Evolutionary conservation across 1,140 invertebrate species (phyloP).

Genomic region (Diabrotica undecimpunctata): DNA sequence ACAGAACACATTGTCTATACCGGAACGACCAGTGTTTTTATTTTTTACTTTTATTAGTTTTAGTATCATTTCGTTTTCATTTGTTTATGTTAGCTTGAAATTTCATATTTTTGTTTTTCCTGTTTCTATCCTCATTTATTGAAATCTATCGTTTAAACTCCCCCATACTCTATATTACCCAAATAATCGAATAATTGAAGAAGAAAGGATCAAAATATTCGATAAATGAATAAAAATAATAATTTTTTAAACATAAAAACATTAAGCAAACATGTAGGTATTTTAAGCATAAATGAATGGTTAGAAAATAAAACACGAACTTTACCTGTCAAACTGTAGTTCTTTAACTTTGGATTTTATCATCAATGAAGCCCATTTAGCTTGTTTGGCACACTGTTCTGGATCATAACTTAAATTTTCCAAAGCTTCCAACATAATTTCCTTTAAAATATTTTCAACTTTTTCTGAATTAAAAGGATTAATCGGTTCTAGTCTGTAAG

Average conservation of each 20-base stretch:
- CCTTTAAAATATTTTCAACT: conserved; percentile 50
- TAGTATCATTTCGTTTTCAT: too few relatives aligned
- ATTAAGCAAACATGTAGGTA: neutral
- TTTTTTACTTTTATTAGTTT: too few relatives aligned
- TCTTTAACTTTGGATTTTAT: conserved; percentile 50
- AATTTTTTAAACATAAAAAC: neutral
- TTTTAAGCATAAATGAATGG: neutral
- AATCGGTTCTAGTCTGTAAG: conserved; percentile 50
- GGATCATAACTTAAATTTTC: conserved; percentile 50
- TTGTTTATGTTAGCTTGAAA: too few relatives aligned
- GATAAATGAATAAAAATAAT: neutral
- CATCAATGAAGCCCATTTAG: conserved; percentile 45
- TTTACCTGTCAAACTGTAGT: conserved; percentile 52
- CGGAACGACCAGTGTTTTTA: too few relatives aligned
- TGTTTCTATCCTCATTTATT: too few relatives aligned
- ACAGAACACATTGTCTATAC: too few relatives aligned
- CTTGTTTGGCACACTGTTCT: conserved; percentile 44
- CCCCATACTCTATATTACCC: too few relatives aligned
- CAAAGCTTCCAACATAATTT: conserved; percentile 48
- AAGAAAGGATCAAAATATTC: neutral
- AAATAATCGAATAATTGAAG: neutral
- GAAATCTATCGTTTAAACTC: too few relatives aligned
- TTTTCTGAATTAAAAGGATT: conserved; percentile 51
- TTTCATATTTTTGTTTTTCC: too few relatives aligned
- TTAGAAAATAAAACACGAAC: neutral